Evolutionary conservation across 2,113 vertebrate genomes (phyloP).

Genomic region (Petrocephalus microphthalmus): DNA sequence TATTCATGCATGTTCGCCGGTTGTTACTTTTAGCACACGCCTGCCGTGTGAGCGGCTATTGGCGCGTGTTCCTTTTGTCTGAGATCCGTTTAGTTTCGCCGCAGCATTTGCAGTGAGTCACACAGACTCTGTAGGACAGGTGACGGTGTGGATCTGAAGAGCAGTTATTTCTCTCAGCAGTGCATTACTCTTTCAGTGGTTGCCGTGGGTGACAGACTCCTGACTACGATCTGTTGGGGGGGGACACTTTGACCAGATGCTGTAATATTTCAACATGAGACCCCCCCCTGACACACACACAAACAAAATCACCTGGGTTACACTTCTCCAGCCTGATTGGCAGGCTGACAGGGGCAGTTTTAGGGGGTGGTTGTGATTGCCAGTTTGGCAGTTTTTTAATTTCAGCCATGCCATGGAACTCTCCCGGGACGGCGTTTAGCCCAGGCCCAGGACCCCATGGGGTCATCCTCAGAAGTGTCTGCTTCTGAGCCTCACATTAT

Average conservation of each 20-base stretch:
- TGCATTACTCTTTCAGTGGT: neutral
- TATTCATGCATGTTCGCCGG: neutral
- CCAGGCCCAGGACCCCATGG: conserved; percentile 86
- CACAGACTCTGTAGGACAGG: neutral
- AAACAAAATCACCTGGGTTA: conserved; percentile 65
- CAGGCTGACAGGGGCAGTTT: conserved; percentile 1
- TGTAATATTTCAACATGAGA: conserved; percentile 19
- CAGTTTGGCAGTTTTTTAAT: conserved; percentile 92
- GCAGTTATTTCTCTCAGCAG: neutral
- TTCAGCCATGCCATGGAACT: conserved; percentile 81
- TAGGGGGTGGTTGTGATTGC: conserved; percentile 65
- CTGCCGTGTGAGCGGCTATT: neutral
- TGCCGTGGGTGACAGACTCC: neutral
- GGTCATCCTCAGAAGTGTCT: conserved; percentile 82
- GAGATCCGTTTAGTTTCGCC: neutral
- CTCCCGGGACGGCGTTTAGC: conserved; percentile 91
- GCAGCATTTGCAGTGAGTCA: neutral
- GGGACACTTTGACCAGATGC: neutral
- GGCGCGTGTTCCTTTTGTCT: neutral
- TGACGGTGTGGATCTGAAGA: neutral
- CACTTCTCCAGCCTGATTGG: conserved; percentile 69
- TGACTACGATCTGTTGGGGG: conserved; percentile 10
- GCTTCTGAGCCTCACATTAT: conserved; percentile 92
- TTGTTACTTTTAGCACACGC: neutral
- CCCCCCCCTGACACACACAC: neutral